Conservation (phyloP, 2,113 vertebrate genomes). For the Orcinus orca region DNA sequence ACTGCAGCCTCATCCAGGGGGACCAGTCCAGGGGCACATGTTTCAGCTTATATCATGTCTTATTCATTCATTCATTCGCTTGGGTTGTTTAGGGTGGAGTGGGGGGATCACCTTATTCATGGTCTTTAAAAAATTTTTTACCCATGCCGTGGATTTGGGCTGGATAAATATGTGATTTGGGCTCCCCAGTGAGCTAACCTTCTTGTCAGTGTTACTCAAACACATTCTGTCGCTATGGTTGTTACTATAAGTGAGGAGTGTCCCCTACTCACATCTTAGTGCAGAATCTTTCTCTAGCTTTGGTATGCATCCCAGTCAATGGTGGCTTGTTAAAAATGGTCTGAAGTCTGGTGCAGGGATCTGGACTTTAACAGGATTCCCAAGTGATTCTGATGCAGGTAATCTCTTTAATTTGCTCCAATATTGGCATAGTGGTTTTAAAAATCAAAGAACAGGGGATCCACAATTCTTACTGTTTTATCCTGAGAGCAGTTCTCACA, state of each 20-base stretch:
- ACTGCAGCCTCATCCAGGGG: neutral
- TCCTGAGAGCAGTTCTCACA: neutral
- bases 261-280: accelerated
- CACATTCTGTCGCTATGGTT: neutral
- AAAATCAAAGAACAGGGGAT: neutral
- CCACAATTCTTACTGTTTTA: neutral
- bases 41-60: neutral
- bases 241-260: neutral
- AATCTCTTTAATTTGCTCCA: neutral
- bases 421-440: neutral
- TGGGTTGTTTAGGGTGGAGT: neutral
- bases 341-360: neutral
- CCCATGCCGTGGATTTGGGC: neutral
- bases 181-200: neutral
- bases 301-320: neutral
- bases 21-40: no score
- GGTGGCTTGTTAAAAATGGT: neutral
- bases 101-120: neutral
- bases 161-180: neutral
- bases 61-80: neutral
- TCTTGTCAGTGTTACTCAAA: neutral
- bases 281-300: neutral
- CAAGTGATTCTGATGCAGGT: neutral
- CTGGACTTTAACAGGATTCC: neutral
- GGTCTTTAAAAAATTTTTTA: neutral